Evolutionary conservation across 2,113 vertebrate species (phyloP).

Genomic region (Physeter macrocephalus): DNA sequence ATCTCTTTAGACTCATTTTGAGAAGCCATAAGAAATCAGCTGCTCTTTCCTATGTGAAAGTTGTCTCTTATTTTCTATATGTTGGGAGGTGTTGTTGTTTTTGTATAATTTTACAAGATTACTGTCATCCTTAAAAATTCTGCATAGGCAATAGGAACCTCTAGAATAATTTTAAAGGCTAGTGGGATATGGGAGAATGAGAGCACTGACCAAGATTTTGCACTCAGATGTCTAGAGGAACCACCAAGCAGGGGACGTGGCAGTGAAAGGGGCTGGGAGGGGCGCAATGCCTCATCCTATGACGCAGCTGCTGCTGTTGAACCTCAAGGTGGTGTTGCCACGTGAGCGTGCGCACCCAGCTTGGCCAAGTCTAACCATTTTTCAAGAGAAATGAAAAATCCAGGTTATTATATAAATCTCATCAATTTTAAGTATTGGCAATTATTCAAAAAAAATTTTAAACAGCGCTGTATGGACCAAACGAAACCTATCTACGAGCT

Average conservation of each 20-base stretch:
- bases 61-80: background rate
- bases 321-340: background rate
- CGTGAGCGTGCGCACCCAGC: background rate
- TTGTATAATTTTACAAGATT: background rate
- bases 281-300: background rate
- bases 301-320: background rate
- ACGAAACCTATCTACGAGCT: background rate
- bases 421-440: conserved; percentile 30
- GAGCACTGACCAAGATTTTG: background rate
- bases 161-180: background rate
- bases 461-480: background rate
- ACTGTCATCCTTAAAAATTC: background rate
- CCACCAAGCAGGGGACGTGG: too few relatives aligned
- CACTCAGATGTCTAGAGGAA: background rate
- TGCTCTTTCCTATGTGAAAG: background rate
- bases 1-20: background rate
- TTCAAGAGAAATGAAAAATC: conserved; percentile 30
- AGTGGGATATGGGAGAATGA: background rate
- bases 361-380: background rate
- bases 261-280: too few relatives aligned
- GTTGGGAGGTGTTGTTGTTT: background rate
- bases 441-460: background rate
- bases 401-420: conserved; percentile 29
- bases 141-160: background rate
- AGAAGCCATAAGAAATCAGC: background rate